Percentiles rank a stretch among this genome's conserved stretches.
These are phyloP conservation scores for Scopus umbretta DNA, from an alignment of 2,113 vertebrate genomes.

Conservation along the genomic window DNA sequence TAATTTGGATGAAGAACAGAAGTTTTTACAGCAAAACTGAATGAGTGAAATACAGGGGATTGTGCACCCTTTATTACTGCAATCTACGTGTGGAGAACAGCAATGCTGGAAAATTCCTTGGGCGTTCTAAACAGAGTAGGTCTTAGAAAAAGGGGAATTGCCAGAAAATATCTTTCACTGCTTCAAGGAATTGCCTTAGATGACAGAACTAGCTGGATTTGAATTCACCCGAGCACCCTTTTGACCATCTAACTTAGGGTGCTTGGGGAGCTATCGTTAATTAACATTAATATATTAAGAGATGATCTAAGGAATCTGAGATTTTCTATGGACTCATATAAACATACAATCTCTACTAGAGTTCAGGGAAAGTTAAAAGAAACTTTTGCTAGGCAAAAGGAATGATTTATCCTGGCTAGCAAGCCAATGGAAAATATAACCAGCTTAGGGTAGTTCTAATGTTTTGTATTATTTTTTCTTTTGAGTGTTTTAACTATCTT, in stretches of 20 bases:
- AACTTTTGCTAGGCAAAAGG: not conserved
- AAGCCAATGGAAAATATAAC: conserved; percentile 19
- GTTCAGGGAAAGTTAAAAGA: conserved; percentile 15
- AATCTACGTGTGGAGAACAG: not conserved
- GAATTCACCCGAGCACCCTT: not conserved
- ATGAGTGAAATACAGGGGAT: not conserved
- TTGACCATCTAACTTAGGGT: not conserved
- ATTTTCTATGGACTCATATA: not conserved
- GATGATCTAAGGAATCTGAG: not conserved
- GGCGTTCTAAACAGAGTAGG: not conserved
- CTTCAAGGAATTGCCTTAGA: not conserved
- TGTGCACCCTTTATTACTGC: not conserved
- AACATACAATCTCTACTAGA: not conserved
- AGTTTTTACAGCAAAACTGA: not conserved
- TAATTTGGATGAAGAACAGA: not conserved
- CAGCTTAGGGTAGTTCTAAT: not conserved
- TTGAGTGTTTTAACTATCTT: not conserved
- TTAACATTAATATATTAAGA: not conserved
- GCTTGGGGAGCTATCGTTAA: not conserved
- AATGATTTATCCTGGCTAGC: conserved; percentile 21
- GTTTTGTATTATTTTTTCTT: not conserved
- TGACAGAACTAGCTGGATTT: not conserved
- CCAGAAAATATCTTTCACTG: not conserved
- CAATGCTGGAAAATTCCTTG: not conserved
- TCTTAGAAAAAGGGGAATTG: not conserved